Evolutionary conservation across 2,113 vertebrate species (phyloP).

Genomic region (Oenanthe oenanthe): DNA sequence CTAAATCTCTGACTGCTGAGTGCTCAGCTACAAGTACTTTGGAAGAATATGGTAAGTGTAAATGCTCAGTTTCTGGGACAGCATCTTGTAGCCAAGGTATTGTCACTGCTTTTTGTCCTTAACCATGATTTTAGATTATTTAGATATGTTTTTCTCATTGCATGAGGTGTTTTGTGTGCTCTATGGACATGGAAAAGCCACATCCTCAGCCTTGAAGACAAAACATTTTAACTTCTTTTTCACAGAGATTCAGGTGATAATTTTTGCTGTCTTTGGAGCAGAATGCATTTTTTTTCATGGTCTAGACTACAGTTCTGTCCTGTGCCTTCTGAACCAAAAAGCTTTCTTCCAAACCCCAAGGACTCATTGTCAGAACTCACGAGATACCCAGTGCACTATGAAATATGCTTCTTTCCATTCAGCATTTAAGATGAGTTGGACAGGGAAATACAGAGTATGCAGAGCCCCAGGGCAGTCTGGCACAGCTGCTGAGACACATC

Average conservation of each 20-base stretch:
- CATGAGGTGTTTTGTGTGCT: background rate
- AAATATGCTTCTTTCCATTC: background rate
- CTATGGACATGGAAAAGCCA: background rate
- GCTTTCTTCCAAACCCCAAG: background rate
- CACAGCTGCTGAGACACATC: accelerated
- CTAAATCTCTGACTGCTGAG: background rate
- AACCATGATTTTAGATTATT: background rate
- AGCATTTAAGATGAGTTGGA: background rate
- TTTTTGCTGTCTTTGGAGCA: background rate
- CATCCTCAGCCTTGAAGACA: background rate
- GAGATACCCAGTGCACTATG: background rate
- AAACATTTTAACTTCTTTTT: background rate
- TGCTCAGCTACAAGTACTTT: background rate
- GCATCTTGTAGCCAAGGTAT: background rate
- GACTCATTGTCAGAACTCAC: background rate
- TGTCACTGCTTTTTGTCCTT: background rate
- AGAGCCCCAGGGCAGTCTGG: background rate
- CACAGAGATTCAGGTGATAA: background rate
- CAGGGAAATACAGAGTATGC: background rate
- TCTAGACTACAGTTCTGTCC: background rate
- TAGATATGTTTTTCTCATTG: background rate
- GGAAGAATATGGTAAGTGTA: background rate
- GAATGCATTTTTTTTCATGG: background rate
- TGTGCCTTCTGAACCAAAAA: background rate
- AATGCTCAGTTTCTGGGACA: background rate